These are phyloP conservation scores for Pelobates fuscus DNA, from an alignment of 2,113 vertebrate species.

Conservation along the genomic window DNA sequence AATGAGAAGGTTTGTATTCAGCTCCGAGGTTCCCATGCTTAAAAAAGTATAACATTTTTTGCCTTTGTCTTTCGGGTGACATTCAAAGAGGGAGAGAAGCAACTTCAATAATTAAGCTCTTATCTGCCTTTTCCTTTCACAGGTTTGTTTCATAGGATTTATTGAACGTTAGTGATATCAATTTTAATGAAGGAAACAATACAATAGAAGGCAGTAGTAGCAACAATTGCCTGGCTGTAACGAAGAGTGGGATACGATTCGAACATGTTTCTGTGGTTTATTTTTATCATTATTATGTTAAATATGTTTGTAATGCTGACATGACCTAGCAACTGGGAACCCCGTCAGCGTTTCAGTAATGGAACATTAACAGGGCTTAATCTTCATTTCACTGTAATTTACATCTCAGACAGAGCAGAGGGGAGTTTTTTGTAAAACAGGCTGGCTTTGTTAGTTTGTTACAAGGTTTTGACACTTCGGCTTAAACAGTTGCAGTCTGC, in stretches of 20 bases:
- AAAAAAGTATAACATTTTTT: constrained; percentile 22
- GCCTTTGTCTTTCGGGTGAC: constrained; percentile 46
- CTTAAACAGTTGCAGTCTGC: not conserved
- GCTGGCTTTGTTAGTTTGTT: not conserved
- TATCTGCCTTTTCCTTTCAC: constrained; percentile 38
- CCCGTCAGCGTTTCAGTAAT: constrained; percentile 3
- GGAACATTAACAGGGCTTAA: not conserved
- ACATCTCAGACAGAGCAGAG: not conserved
- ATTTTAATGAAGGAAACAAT: constrained; percentile 43
- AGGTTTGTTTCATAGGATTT: constrained; percentile 32
- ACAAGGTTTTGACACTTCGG: not conserved
- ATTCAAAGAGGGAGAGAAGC: constrained; percentile 39
- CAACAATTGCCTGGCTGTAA: constrained; percentile 11
- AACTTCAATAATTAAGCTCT: constrained; percentile 31
- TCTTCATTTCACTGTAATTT: not conserved
- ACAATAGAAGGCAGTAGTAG: constrained; percentile 23
- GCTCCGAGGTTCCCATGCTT: constrained; percentile 26
- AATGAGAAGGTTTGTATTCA: constrained; percentile 51
- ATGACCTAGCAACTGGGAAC: constrained; percentile 17
- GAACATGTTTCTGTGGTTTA: constrained; percentile 34
- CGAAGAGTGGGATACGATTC: constrained; percentile 6
- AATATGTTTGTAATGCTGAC: constrained; percentile 29
- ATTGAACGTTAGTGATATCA: not conserved
- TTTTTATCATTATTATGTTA: constrained; percentile 38
- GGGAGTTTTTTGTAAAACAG: not conserved